Evolutionary conservation across 2,888 invertebrate species (phyloP), one percentile per base, ranked within the genome.

Genomic region (Lissocephala sabroskyi): DNA sequence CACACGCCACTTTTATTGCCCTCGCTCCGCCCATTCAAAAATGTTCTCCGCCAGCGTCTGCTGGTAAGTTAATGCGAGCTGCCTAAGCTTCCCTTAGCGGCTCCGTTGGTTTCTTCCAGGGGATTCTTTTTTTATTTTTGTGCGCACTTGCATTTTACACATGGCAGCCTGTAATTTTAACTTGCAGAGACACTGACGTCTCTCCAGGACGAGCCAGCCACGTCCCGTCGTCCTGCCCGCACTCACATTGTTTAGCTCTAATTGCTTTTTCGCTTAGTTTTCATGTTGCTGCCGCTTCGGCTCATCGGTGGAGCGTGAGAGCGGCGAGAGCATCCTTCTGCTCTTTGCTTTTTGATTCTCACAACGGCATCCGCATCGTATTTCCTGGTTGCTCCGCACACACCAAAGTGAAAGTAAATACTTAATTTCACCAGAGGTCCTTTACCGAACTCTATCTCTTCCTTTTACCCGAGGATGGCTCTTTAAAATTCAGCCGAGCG

Each of bases 361-460:
- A 55, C 59, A 7, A 7, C 23, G 23, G 23, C 23, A 23, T 23
- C 7, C 62, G 62, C 70, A 54, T 55, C 50, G 55, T 62, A 63
- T 53, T 63, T 53, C 55, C 52, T 35, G 45, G 33, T 7, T 23
- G 23, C 23, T 23, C 23, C n/a, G 33, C 44, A 32, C 30, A 45
- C 18, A 50, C 47, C 49, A 48, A 61, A 55, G 54, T 61, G 68
- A 73, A 68, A 77, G 77, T 77, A 74, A 77, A 70, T 74, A 77
- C 78, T 70, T 77, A 74, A 77, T 59, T 59, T 65, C 51, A 56
- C 52, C 4, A 5, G 3, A 5, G 3, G 4, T 23, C 23, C 7
- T 23, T 23, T 23, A n/a, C n/a, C n/a, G n/a, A n/a, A n/a, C n/a
- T n/a, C n/a, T n/a, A 23, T 23, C 7, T 23, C 7, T 23, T 23